These are phyloP conservation scores for Baccha elongata DNA, from an alignment of 2,888 invertebrate species.

Conservation along the genomic window DNA sequence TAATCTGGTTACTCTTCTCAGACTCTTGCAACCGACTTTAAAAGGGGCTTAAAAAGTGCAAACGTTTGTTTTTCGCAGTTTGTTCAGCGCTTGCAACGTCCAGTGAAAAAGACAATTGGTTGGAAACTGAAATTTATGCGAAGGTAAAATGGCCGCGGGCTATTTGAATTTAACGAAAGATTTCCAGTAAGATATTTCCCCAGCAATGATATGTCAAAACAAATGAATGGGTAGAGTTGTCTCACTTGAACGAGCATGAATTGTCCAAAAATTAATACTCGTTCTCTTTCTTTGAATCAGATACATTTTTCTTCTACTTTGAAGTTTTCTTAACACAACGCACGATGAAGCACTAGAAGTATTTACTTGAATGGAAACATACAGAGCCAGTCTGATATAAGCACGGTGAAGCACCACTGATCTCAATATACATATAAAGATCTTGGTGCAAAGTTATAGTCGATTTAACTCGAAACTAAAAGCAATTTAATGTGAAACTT, in stretches of 20 bases:
- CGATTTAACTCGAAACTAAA: too few relatives aligned
- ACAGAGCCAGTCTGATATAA: too few relatives aligned
- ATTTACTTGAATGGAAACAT: not conserved
- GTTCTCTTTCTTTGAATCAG: conserved; percentile 21
- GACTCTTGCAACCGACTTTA: conserved; percentile 44
- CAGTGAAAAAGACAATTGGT: conserved; percentile 62
- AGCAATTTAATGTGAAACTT: too few relatives aligned
- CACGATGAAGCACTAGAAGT: not conserved
- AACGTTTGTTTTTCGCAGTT: conserved; percentile 26
- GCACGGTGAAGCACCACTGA: too few relatives aligned
- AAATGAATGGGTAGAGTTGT: not conserved
- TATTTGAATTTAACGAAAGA: conserved; percentile 18
- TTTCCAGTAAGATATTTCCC: conserved; percentile 30
- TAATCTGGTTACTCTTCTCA: conserved; percentile 35
- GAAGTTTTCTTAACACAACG: conserved; percentile 1
- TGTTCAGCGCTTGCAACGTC: conserved; percentile 4
- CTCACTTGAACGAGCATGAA: too few relatives aligned
- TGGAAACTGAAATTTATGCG: conserved; percentile 28
- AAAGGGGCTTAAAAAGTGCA: conserved; percentile 35
- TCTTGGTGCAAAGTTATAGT: too few relatives aligned
- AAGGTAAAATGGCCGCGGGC: conserved; percentile 62
- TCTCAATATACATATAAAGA: too few relatives aligned
- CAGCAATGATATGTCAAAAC: conserved; percentile 40
- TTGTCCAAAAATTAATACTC: not conserved
- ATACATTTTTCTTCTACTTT: not conserved